These are phyloP conservation scores for Drosophila falleni DNA, from an alignment of 2,888 invertebrate genomes.

Conservation along the genomic window DNA sequence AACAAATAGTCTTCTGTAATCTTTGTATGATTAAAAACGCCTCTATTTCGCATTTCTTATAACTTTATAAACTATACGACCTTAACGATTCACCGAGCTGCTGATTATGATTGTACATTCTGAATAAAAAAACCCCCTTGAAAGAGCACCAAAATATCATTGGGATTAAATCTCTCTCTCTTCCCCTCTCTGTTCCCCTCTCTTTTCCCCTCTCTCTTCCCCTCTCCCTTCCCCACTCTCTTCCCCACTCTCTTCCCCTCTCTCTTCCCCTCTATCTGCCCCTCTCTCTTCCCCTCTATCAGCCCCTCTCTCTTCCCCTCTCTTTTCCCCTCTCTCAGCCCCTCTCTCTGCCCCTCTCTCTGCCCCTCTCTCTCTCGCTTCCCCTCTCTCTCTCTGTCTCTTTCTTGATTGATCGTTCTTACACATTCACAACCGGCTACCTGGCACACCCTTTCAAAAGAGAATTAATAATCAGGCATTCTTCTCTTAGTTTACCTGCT, in stretches of 20 bases:
- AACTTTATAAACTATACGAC: neutral
- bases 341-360: too few species aligned
- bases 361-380: too few species aligned
- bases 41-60: neutral
- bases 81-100: neutral
- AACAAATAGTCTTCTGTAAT: neutral
- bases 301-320: too few species aligned
- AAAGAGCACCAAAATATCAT: too few species aligned
- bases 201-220: too few species aligned
- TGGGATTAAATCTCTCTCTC: too few species aligned
- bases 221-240: too few species aligned
- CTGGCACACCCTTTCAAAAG: neutral
- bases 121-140: constrained; percentile 9
- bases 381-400: neutral
- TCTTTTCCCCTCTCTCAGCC: too few species aligned
- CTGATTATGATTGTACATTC: constrained; percentile 17
- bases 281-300: too few species aligned
- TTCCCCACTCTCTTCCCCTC: too few species aligned
- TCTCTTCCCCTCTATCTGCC: too few species aligned
- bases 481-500: neutral
- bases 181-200: too few species aligned
- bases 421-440: neutral
- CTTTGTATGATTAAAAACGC: neutral
- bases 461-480: neutral
- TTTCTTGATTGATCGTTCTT: neutral